phyloP scores from a whole-genome alignment of 2,113 vertebrate genomes.

The Bostrychus sinensis region DNA sequence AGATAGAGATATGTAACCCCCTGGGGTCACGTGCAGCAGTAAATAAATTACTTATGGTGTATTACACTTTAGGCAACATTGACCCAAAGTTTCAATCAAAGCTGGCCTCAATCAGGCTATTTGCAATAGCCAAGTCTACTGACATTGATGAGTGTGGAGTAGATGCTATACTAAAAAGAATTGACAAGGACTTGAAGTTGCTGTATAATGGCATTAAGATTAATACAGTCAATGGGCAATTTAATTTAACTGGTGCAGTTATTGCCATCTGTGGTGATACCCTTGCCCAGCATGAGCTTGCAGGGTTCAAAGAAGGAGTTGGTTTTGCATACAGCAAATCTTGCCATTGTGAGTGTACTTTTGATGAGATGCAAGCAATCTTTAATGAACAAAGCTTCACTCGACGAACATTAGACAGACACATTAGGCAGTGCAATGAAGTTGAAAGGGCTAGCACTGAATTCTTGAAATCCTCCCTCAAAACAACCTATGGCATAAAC shows the following conservation, averaged over 20 bases:
- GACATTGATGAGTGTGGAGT: constrained; percentile 15
- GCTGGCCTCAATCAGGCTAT: neutral
- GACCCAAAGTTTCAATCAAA: neutral
- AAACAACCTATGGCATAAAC: neutral
- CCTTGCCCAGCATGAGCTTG: constrained; percentile 15
- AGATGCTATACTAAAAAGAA: constrained; percentile 14
- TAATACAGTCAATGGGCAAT: constrained; percentile 14
- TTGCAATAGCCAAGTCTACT: neutral
- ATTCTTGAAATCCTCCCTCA: neutral
- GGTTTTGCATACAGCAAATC: constrained; percentile 14
- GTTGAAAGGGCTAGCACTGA: neutral
- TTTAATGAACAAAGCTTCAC: neutral
- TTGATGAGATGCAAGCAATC: constrained; percentile 13
- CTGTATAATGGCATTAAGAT: constrained; percentile 22
- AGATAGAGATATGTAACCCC: neutral
- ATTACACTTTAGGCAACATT: constrained; percentile 1
- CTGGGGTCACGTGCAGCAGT: neutral
- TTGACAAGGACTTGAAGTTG: constrained; percentile 7
- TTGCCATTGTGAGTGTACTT: constrained; percentile 17
- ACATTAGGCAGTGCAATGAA: neutral
- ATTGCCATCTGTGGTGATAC: constrained; percentile 31
- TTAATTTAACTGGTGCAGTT: constrained; percentile 15
- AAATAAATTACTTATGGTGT: neutral
- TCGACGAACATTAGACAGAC: neutral
- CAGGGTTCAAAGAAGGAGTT: constrained; percentile 32